A percentile compares a stretch with the other conserved stretches of the same genome.
These are phyloP conservation scores for Lepus europaeus DNA, from an alignment of 2,113 vertebrate genomes.

Conservation along the genomic window DNA sequence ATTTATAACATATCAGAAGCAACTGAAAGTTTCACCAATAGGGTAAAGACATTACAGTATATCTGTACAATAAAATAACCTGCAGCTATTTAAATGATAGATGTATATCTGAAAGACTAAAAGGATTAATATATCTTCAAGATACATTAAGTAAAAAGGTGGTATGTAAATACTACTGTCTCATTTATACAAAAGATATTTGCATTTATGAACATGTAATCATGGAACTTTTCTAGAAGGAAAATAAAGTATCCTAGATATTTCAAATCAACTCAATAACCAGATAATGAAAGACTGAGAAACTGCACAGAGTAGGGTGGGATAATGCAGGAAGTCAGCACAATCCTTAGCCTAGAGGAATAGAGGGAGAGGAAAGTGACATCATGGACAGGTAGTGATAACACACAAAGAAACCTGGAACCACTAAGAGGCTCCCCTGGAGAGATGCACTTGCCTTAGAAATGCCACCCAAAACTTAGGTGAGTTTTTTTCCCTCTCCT, in stretches of 20 bases:
- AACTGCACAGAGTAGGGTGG: not conserved
- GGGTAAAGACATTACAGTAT: not conserved
- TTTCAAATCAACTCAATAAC: not conserved
- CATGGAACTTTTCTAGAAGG: not conserved
- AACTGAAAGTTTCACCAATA: not conserved
- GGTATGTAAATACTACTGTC: not conserved
- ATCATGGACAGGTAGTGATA: no score
- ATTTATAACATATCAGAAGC: not conserved
- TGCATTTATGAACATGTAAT: not conserved
- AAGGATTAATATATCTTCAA: not conserved
- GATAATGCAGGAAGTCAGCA: not conserved
- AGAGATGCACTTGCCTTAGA: not conserved
- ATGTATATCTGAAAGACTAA: not conserved
- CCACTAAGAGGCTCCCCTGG: not conserved
- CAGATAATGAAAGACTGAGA: not conserved
- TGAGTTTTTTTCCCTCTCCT: not conserved
- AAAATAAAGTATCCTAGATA: not conserved
- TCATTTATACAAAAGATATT: not conserved
- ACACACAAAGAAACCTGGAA: not conserved
- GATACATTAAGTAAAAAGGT: not conserved
- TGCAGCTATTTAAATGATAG: not conserved
- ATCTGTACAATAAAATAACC: not conserved
- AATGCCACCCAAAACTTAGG: not conserved
- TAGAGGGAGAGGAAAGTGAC: not conserved
- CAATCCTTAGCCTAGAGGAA: not conserved